Base-by-base conservation (phyloP, 2,113 vertebrate species). In the Lophotis ruficrista region DNA sequence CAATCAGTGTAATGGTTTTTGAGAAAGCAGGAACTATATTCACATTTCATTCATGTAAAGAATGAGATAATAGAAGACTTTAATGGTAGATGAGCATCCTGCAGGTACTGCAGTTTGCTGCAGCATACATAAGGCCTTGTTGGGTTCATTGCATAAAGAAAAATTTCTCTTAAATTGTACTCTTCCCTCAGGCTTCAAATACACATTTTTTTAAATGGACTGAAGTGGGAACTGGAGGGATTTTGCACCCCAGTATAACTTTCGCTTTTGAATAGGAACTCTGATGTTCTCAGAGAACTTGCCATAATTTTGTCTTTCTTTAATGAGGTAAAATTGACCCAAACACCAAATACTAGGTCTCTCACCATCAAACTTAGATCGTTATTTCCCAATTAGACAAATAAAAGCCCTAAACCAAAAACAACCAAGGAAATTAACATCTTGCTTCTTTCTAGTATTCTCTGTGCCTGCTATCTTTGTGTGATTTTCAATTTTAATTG, bases 1-100 rank as follows among this genome's bases (percentile, higher is more conserved):
- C 93, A 97, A 98, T 98, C 97, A 98, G 87, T 87, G 61, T 97
- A 96, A 97, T 97, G 89, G 64, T 94, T 97, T 98, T 96, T 58
- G n/a, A 97, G 92, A 92, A 96, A 96, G 93, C 97, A 75, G 69
- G 58, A 96, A 95, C 57, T 96, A 79, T 97, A 96, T 97, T 98
- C 96, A 95, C 90, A 88, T 96, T 94, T 97, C 96, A 85, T 95
- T 97, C 96, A 97, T 96, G 72, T 95, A 93, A 97, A 98, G 96
- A 97, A 96, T 62, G 90, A 97, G 96, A 97, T 96, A 97, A 97
- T 97, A 97, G 90, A 96, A 93, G 90, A 90, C 96, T 96, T 95
- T 91, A 77, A 96, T 95, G 91, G 95, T 95, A 54, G 93, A 89
- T 89, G 96, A 96, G 89, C 51, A 87, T 95, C 97, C 93, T 83